Evolutionary conservation across 2,797 vertebrate species (phyloP), one percentile per base, ranked within the genome.

Genomic region (Rallus crepitans): DNA sequence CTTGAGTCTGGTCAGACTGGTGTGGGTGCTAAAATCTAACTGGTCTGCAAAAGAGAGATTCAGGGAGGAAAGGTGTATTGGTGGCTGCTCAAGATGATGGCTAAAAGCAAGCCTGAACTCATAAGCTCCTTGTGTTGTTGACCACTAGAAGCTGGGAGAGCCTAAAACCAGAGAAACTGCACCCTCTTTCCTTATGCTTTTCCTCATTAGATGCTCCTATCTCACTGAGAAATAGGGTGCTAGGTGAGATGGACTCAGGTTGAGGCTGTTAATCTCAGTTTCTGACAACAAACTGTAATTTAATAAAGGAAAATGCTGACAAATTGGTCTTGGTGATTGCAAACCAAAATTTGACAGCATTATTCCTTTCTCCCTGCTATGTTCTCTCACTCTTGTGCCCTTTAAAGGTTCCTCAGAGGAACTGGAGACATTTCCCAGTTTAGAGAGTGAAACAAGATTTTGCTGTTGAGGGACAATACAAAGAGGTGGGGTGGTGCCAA

Each of bases 61-160:
- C 7, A 3, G 0, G 0, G 24, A 60, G 42, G 55, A 64, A 53
- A 68, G 33, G 19, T 55, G 31, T 82, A 1, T 25, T 15, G 7
- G 70, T 60, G 24, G 13, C 31, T 3, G 3, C 40, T 66, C 35
- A 39, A 50, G n/a, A 31, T 45, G 23, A 8, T 33, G 14, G 42
- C 65, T 27, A 28, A 77, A 66, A 57, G 9, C 21, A n/a, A 40
- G 11, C 33, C n/a, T 59, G 17, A 53, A 69, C 16, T 89, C 21
- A 1, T 19, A 45, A 89, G 20, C 24, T 61, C 13, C 25, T 16
- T 23, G 33, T 9, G 4, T 35, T 30, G 2, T 16, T 83, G 56
- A 14, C 45, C 27, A 18, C 42, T 45, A 45, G 42, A 45, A 45
- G 39, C 35, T 16, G 1, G 3, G 56, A 65, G 31, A 53, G 7